Conservation (phyloP, 2,113 vertebrate genomes). For the Caloenas nicobarica region DNA sequence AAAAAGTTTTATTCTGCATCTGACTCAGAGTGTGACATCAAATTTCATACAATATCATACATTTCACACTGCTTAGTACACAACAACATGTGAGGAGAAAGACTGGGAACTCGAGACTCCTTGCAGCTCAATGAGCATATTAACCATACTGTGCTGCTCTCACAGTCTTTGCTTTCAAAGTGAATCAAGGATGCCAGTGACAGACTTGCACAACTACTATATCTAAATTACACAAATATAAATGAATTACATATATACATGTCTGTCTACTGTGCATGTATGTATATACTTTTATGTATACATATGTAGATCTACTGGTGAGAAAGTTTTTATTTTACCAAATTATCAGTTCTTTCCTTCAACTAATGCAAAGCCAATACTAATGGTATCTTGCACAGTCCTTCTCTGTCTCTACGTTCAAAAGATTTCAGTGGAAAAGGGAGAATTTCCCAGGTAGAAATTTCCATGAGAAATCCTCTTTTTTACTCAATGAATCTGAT, state of each 20-base stretch:
- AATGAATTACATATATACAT: not conserved
- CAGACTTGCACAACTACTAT: not conserved
- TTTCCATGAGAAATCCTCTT: not conserved
- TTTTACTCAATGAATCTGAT: not conserved
- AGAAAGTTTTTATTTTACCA: not conserved
- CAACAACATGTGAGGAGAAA: not conserved
- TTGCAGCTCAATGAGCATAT: not conserved
- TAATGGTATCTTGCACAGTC: not conserved
- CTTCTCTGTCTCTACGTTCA: not conserved
- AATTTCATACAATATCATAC: not conserved
- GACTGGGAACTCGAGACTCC: not conserved
- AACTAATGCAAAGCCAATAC: not conserved
- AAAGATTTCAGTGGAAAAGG: not conserved
- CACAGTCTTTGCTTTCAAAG: not conserved
- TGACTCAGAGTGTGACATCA: not conserved
- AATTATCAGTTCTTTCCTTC: not conserved
- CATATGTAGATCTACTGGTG: fast-evolving
- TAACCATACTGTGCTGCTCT: not conserved
- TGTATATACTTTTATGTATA: not conserved
- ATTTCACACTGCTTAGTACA: not conserved
- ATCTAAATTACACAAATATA: not conserved
- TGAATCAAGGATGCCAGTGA: not conserved
- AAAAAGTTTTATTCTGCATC: not conserved
- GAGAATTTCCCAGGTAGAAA: not conserved
- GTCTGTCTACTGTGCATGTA: not conserved